Evolutionary conservation across 2,888 invertebrate genomes (phyloP), one percentile per base, ranked within the genome.

Genomic region (Arctia plantaginis): DNA sequence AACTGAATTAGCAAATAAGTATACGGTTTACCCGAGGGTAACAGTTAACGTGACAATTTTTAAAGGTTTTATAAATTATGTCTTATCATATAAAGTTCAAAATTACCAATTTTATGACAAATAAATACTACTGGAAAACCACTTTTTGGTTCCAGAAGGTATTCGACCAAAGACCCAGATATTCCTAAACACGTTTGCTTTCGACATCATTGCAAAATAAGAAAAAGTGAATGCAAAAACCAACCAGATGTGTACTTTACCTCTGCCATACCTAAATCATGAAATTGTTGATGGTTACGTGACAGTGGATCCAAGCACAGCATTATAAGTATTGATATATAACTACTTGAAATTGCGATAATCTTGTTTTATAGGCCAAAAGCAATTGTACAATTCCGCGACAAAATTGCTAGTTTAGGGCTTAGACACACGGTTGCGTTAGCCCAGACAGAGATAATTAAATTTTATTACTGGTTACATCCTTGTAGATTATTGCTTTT

Each of bases 361-460:
- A 55, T 76, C 77, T 78, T 74, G 72, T 83, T 80, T 80, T 75
- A 55, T 75, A 80, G 78, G 74, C 27, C 67, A 27, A 62, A 69
- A 55, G 55, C 18, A 59, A 84, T 82, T 78, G 75, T 77, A 77
- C 79, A 80, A 80, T 83, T 78, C 77, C 70, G 62, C 70, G 74
- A 78, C 77, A 75, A 75, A 77, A 77, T 76, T 74, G 72, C 68
- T 12, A 59, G 44, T 55, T 73, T 70, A 78, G 66, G 74, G 55
- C 59, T 41, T 0, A 47, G 51, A 41, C 59, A 75, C 68, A 83
- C 55, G 8, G 51, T 23, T 23, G 23, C 18, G 27, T 18, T 51
- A 47, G 6, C 44, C 44, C 7, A 51, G 33, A 62, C 3, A 62
- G 33, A 71, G 59, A 23, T 64, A 67, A 77, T 66, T 67, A 10